These are phyloP conservation scores for Grammatotria lemairii DNA, from an alignment of 2,113 vertebrate genomes.

Conservation along the genomic window DNA sequence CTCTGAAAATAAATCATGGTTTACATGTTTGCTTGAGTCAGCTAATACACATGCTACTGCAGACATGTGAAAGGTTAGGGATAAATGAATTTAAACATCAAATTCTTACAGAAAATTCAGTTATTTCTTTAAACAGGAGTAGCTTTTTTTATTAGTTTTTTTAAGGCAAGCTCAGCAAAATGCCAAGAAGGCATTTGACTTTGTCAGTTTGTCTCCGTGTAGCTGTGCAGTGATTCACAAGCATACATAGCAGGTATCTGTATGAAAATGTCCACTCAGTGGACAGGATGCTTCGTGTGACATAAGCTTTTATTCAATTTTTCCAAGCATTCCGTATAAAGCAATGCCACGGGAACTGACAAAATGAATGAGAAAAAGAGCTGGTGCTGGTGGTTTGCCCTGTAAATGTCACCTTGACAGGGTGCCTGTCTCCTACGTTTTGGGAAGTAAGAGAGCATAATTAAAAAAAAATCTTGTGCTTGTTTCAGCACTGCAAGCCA, in stretches of 20 bases:
- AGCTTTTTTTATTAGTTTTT: neutral
- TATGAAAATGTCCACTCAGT: conserved; percentile 26
- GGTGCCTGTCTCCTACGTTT: neutral
- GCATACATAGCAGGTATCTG: conserved; percentile 12
- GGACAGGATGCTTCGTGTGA: neutral
- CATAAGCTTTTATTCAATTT: conserved; percentile 28
- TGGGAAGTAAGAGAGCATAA: neutral
- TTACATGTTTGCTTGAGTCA: neutral
- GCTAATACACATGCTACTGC: neutral
- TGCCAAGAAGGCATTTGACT: neutral
- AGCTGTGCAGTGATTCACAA: neutral
- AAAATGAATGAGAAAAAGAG: neutral
- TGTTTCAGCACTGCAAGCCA: neutral
- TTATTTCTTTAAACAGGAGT: neutral
- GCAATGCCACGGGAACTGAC: neutral
- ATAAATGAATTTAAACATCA: neutral
- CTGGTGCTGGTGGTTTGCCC: neutral
- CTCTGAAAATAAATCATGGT: neutral
- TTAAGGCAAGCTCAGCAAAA: neutral
- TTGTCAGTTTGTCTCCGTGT: neutral
- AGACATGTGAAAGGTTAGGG: neutral
- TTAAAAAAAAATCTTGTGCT: neutral
- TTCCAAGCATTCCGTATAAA: neutral
- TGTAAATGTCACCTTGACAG: neutral
- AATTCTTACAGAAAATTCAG: neutral